These are phyloP conservation scores for Arizona elegans DNA, from an alignment of 2,113 vertebrate species.

Conservation along the genomic window DNA sequence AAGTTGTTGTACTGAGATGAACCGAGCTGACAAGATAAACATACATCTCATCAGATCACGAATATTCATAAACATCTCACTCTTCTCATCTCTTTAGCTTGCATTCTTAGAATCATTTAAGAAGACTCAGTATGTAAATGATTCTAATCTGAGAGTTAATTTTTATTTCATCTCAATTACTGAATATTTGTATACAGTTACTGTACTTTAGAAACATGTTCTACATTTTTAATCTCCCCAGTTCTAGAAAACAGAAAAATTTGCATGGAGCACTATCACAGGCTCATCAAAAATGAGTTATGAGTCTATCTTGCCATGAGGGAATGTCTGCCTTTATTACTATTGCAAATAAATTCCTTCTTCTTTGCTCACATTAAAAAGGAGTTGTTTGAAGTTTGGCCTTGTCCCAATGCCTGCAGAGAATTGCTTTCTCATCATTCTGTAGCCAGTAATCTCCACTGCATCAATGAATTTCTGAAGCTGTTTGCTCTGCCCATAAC, in stretches of 20 bases:
- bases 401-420: not conserved
- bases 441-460: not conserved
- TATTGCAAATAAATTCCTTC: not conserved
- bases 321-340: not conserved
- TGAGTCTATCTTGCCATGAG: not conserved
- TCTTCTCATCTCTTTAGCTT: constrained; percentile 38
- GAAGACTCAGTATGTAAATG: constrained; percentile 45
- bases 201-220: not conserved
- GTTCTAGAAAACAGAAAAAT: not conserved
- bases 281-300: not conserved
- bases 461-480: not conserved
- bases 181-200: constrained; percentile 48
- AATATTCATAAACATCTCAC: constrained; percentile 40
- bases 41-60: constrained; percentile 19
- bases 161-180: constrained; percentile 38
- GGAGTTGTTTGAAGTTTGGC: not conserved
- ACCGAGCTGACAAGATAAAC: constrained; percentile 23
- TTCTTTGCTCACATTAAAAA: not conserved
- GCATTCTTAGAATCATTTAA: constrained; percentile 25
- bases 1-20: constrained; percentile 31
- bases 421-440: not conserved
- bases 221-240: constrained; percentile 32
- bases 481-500: not conserved
- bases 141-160: constrained; percentile 48
- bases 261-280: not conserved